Evolutionary conservation across 1,140 invertebrate genomes (phyloP), one percentile per base, ranked within the genome.

Genomic region (Lasioglossum albipes): DNA sequence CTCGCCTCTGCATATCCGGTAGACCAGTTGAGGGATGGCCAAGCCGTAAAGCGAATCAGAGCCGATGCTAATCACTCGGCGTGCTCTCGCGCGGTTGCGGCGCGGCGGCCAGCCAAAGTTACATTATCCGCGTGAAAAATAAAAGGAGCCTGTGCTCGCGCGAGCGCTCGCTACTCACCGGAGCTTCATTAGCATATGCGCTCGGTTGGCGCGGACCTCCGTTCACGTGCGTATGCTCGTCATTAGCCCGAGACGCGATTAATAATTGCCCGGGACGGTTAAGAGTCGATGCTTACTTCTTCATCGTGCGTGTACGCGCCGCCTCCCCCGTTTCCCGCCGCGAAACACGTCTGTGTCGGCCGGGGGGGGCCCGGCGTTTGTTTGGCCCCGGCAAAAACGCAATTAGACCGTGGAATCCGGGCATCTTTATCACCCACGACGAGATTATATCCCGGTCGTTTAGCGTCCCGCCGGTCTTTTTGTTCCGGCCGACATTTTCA

Each of bases 101-200:
- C 74, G 61, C 76, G 59, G 84, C 81, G 20, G 18, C 16, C 52
- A 64, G 75, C 79, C 76, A 81, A 87, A 81, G 79, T 85, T 85
- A 62, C 72, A 85, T 85, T 85, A 85, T 85, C 79, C 79, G 41
- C 52, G 77, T 27, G 81, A 69, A 87, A 87, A 86, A 84, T 77
- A 87, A 76, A 74, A 77, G 57, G 18, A 57, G 27, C 3, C 5
- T 13, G 9, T 10, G 2, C 13, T 10, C 45, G 45, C 45, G 45
- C 45, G 45, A 10, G 45, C 20, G 36, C 36, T 36, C 45, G 72
- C 79, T 77, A 80, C 66, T 65, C 57, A 20, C 20, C 65, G 16
- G 27, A 52, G 62, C 83, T 88, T 88, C 87, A 86, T 88, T 88
- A 88, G 86, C 87, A 88, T 88, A 88, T 62, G 68, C 84, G 67